Evolutionary conservation across 2,888 invertebrate genomes (phyloP), one percentile per base, ranked within the genome.

Genomic region (Notodonta dromedarius): DNA sequence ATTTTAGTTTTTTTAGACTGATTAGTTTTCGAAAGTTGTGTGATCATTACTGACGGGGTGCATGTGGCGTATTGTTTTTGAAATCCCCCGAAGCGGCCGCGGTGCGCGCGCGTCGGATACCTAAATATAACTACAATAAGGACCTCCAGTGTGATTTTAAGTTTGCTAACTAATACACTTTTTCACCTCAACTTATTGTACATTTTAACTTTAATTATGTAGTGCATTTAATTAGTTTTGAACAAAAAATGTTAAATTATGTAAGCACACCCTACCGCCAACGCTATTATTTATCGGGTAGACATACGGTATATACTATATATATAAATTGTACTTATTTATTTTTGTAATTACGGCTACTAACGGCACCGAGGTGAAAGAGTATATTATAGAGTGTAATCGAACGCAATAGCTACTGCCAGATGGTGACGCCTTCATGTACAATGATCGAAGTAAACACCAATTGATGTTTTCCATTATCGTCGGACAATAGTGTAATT

Each of bases 161-260:
- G 74, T 73, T 69, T 68, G 75, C 75, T 69, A 66, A 74, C 72
- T 79, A 79, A 82, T 84, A 81, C 81, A 83, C 89, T 78, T 78
- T 80, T 82, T 83, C 88, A 84, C 87, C 87, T 82, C 84, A 65
- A 58, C 58, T 60, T 63, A 69, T 70, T 82, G 77, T 83, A 79
- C 80, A 82, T 83, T 80, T 83, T 84, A 78, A 73, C 64, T 69
- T 68, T 71, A 76, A 78, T 73, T 80, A n/a, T 46, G 46, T 80
- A 82, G 84, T 87, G 88, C 88, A 88, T 90, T 88, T 87, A 88
- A 89, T 88, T 87, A 85, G 85, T 83, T 82, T 76, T 82, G 85
- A 89, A 87, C 88, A 87, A 87, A 87, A 82, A 75, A 73, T 72
- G 66, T 71, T 76, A 81, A 84, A 82, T 83, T 83, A 82, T 84